Evolutionary conservation across 1,140 invertebrate genomes (phyloP), one percentile per base, ranked within the genome.

Genomic region (Goniozus legneri): DNA sequence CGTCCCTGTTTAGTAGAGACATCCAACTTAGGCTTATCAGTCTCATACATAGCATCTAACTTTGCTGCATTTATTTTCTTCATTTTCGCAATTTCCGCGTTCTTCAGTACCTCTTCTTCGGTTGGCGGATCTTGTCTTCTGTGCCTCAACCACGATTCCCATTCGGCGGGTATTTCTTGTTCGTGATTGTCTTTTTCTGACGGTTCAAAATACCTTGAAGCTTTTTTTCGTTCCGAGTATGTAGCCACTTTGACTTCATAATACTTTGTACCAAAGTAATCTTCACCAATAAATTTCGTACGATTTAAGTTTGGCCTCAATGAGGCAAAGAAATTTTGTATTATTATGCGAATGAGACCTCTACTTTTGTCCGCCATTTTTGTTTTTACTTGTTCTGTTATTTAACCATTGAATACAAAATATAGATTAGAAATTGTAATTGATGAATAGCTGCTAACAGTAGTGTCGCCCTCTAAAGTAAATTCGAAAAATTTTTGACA

Each of bases 71-170:
- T 91, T 44, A 79, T 61, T 60, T 86, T 84, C 50, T 88, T 91
- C 62, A 80, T 71, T 56, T 86, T 63, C 61, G 86, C 84, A 43
- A 88, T 77, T 30, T 82, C 77, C 34, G 84, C 69, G 75, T 90
- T 92, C 54, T 76, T 75, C 6, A 77, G 62, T 14, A 91, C 69
- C 76, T 93, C 89, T 59, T 88, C 86, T 31, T 79, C 75, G 0
- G 80, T 80, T 1, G 90, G 89, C 32, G 87, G 83, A 10, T 84
- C 72, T 2, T 66, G 67, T 52, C 88, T 79, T 61, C 86, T 75
- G 50, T 81, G 76, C 69, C 89, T 76, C 16, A 93, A 70, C 89
- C 89, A 92, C 10, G 89, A 75, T 69, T 90, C 87, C 89, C 89
- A 93, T 70, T 91, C 89, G 3, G 86, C 80, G 3, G 89, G 87